Evolutionary conservation across 2,888 invertebrate genomes (phyloP), one percentile per base, ranked within the genome.

Genomic region (Meteorus colon): DNA sequence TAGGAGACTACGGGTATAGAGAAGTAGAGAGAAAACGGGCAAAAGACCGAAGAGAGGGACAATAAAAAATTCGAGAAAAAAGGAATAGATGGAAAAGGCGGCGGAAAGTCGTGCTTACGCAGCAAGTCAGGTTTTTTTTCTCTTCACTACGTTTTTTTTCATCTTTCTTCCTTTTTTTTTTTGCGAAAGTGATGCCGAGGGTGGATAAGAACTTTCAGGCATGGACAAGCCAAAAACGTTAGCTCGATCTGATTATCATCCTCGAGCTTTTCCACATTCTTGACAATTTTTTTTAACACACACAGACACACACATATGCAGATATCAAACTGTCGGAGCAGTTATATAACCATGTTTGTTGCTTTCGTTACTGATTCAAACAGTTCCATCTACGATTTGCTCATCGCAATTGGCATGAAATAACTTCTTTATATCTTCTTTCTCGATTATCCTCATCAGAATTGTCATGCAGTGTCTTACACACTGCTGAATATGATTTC

Each of bases 31-130:
- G 70, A 66, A 31, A 48, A 60, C 31, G n/a, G 27, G 67, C 67
- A 51, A 48, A 75, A 77, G 65, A 27, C 59, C 34, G 55, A 76
- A 65, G 72, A 69, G 55, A 8, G n/a, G 55, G 70, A 59, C 69
- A 66, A 77, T 69, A 31, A 75, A 41, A 41, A 41, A 41, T 41
- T 12, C n/a, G 48, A 55, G 67, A 67, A 71, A 77, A 75, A 77
- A 77, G 45, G 72, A 75, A 77, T 41, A 79, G 70, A 65, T 63
- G 55, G 27, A 41, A 75, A 41, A 55, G 68, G 76, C 59, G 34
- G 69, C 72, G 59, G 65, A 66, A 70, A 77, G 45, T 75, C 68
- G 76, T 74, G 76, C 77, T 74, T 78, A 65, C 76, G 73, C 62
- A 69, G 67, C 74, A 74, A 34, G 63, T 62, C 29, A 51, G 10